Evolutionary conservation across 2,797 vertebrate species (phyloP).

Genomic region (Rhyacichthys aspro): DNA sequence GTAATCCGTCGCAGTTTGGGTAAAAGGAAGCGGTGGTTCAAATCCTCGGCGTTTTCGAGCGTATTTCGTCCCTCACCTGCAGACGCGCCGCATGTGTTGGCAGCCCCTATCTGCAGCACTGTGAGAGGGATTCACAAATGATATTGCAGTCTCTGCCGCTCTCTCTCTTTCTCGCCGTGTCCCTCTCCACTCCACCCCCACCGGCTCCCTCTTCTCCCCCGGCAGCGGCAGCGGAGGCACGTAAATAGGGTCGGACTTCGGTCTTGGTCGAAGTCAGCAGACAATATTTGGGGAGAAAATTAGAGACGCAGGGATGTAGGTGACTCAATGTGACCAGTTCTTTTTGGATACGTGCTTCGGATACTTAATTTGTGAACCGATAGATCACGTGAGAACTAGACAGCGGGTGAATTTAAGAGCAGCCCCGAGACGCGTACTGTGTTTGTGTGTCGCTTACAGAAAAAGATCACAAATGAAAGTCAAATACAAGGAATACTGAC

Average conservation of each 20-base stretch:
- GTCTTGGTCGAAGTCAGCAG: conserved; percentile 84
- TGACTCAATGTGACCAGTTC: conserved; percentile 31
- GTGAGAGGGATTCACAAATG: conserved; percentile 92
- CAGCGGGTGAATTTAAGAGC: conserved; percentile 8
- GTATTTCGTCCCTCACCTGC: conserved; percentile 86
- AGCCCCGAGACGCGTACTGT: background rate
- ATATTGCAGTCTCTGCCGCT: conserved; percentile 89
- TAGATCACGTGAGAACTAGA: conserved; percentile 8
- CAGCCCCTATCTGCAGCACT: conserved; percentile 92
- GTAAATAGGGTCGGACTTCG: conserved; percentile 88
- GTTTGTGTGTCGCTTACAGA: background rate
- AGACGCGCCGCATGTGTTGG: conserved; percentile 90
- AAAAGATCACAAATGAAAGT: background rate
- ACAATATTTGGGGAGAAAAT: conserved; percentile 58
- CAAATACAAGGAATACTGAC: background rate
- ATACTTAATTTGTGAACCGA: background rate
- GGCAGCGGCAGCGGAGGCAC: conserved; percentile 64
- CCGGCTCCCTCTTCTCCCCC: conserved; percentile 55
- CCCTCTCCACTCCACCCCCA: conserved; percentile 45
- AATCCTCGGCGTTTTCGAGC: conserved; percentile 75
- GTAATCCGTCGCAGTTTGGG: conserved; percentile 65
- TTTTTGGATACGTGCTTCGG: conserved; percentile 41
- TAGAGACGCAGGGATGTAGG: background rate
- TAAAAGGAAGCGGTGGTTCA: conserved; percentile 38
- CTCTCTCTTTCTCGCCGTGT: conserved; percentile 59